Percentiles rank a stretch among this genome's conserved stretches.
Conservation (phyloP, 2,113 vertebrate species). For the Sigmodon hispidus region DNA sequence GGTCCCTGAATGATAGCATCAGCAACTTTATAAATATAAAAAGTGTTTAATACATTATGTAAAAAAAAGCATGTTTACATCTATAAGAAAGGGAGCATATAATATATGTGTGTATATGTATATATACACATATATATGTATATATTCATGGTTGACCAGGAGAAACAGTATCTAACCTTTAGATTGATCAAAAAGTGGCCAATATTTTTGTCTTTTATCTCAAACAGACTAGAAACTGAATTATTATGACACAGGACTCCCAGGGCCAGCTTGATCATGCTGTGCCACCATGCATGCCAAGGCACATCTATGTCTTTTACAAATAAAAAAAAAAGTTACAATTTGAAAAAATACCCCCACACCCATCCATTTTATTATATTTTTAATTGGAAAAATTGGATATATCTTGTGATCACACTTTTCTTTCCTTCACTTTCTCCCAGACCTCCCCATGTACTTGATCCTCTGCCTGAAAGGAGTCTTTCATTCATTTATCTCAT, state of each 20-base stretch:
- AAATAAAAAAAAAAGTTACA: background rate
- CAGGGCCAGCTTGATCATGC: background rate
- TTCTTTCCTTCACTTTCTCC: background rate
- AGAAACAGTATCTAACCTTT: background rate
- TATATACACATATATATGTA: background rate
- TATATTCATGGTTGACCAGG: background rate
- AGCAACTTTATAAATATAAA: background rate
- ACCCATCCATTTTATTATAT: background rate
- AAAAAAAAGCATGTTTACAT: background rate
- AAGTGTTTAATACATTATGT: background rate
- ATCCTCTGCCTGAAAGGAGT: background rate
- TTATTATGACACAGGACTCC: background rate
- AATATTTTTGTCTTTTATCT: slow-evolving; percentile 6
- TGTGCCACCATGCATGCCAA: background rate
- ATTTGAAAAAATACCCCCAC: background rate
- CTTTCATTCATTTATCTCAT: background rate
- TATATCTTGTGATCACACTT: background rate
- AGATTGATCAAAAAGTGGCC: background rate
- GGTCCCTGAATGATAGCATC: background rate
- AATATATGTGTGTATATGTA: background rate
- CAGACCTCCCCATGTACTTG: background rate
- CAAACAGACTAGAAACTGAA: background rate
- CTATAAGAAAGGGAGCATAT: background rate
- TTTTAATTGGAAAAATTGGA: background rate
- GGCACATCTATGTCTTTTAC: background rate